A percentile compares a stretch with the other conserved stretches of the same genome.
These are phyloP conservation scores for Myotis planiceps DNA, from an alignment of 2,797 vertebrate genomes.

Conservation along the genomic window DNA sequence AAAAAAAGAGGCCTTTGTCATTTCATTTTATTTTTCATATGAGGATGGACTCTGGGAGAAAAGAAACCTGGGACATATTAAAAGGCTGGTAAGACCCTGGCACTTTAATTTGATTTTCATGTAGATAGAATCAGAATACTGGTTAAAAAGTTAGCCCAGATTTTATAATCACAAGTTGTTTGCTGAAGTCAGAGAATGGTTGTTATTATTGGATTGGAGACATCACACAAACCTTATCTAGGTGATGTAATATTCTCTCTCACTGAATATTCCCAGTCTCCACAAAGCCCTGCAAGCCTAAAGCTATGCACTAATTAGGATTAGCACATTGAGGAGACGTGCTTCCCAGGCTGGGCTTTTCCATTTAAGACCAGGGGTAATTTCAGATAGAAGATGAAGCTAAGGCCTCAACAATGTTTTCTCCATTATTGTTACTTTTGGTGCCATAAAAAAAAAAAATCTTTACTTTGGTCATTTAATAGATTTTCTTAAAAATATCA, in stretches of 20 bases:
- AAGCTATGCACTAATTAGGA: no score
- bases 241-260: neutral
- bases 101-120: neutral
- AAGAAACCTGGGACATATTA: neutral
- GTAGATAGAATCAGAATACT: neutral
- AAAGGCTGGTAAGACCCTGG: neutral
- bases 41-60: neutral
- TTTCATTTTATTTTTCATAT: neutral
- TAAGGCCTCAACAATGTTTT: neutral
- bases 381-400: neutral
- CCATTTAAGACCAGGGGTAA: neutral
- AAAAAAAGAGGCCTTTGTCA: neutral
- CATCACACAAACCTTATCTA: neutral
- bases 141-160: neutral
- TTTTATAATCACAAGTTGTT: neutral
- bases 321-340: neutral
- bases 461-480: neutral
- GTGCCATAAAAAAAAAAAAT: neutral
- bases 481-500: neutral
- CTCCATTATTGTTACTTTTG: neutral
- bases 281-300: fast-evolving
- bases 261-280: neutral
- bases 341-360: neutral
- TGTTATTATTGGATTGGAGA: neutral
- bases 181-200: neutral